Evolutionary conservation across 2,888 invertebrate species (phyloP), one percentile per base, ranked within the genome.

Genomic region (Scaptomyza polygonia): DNA sequence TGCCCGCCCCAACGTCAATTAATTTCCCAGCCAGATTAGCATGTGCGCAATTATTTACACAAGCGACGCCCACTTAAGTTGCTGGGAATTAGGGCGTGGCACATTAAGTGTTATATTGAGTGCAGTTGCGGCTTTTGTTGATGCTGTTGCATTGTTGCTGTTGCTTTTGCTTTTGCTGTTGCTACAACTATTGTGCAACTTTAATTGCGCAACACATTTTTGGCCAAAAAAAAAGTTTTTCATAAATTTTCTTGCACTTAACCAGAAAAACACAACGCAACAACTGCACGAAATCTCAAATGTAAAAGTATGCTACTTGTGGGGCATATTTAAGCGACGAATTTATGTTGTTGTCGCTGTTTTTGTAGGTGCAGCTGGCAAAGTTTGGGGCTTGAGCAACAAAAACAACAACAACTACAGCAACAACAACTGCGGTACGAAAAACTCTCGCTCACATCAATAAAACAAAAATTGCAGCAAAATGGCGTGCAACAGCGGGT

Each of bases 211-310:
- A 59, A 72, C 58, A 82, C 30, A 48, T 48, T 82, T 86, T 70
- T 27, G 65, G 8, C 55, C 32, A 61, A 14, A 6, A 36, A 14
- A 12, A 78, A 82, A 88, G 88, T 82, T 88, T 49, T 88, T 72
- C 81, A 82, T 82, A 86, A 69, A 82, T 86, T 68, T 88, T 48
- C 66, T 68, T 62, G 73, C 76, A 88, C 83, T 76, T 76, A 86
- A 66, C 67, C 65, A 48, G 21, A 49, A 69, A 57, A 79, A 61
- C 58, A 59, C 25, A 47, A 48, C 9, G 48, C 52, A 64, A 45
- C 64, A 70, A 67, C 59, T 66, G 61, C 47, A 21, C 49, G 56
- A 85, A 75, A 75, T 64, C 64, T 58, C 39, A 40, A 62, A 87
- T 71, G 74, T 62, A 66, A 85, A 87, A 86, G 67, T 73, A 72